Conservation (phyloP, 2,797 vertebrate genomes). For the Threskiornis aethiopicus region DNA sequence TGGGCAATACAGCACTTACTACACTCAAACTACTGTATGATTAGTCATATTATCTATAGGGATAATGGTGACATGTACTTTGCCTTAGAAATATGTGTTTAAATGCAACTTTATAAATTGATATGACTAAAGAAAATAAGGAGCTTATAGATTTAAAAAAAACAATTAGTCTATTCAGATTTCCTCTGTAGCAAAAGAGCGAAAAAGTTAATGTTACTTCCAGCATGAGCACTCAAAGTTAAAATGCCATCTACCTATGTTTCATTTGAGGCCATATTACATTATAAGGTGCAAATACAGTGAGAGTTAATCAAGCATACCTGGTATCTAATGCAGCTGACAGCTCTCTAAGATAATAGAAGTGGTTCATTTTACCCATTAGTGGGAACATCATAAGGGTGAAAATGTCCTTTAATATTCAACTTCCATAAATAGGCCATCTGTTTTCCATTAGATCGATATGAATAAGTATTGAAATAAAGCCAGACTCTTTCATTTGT, state of each 20-base stretch:
- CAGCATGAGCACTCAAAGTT: neutral
- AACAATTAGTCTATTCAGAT: neutral
- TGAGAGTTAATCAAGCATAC: slow-evolving; percentile 50
- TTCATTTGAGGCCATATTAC: slow-evolving; percentile 17
- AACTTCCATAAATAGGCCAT: slow-evolving; percentile 55
- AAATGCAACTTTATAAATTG: neutral
- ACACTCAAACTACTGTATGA: neutral
- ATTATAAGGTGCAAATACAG: slow-evolving; percentile 20
- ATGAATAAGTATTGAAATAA: slow-evolving; percentile 41
- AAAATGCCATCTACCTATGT: slow-evolving; percentile 11
- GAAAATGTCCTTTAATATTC: slow-evolving; percentile 59
- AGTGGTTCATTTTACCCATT: slow-evolving; percentile 52
- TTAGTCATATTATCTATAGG: neutral
- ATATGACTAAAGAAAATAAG: neutral
- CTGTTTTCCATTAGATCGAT: slow-evolving; percentile 65
- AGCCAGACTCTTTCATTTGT: slow-evolving; percentile 4
- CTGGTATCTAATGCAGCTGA: slow-evolving; percentile 32
- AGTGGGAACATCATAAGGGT: slow-evolving; percentile 37
- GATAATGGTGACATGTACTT: neutral
- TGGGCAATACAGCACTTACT: neutral
- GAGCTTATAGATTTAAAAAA: neutral
- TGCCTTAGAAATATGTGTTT: neutral
- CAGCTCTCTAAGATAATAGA: slow-evolving; percentile 45
- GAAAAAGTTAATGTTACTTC: slow-evolving; percentile 1
- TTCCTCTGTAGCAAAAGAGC: neutral